Conservation (phyloP, 1,140 invertebrate species). For the Solenopsis invicta region DNA sequence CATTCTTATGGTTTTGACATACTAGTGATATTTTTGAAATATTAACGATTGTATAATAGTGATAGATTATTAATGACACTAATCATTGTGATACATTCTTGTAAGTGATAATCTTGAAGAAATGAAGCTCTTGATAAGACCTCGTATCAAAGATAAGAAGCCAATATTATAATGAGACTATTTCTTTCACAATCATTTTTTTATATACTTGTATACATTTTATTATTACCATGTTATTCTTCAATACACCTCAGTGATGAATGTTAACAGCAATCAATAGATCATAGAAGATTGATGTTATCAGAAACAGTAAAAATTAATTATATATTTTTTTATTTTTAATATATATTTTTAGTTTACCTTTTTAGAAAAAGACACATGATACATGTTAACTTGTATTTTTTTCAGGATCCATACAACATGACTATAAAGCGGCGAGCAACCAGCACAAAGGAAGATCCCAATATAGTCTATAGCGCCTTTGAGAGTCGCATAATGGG, state of each 20-base stretch:
- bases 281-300: too few relatives aligned
- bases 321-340: too few relatives aligned
- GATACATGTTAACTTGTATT: background rate
- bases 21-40: background rate
- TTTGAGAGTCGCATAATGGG: conserved; percentile 96
- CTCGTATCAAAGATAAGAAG: conserved; percentile 29
- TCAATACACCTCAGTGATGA: background rate
- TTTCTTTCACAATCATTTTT: background rate
- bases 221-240: background rate
- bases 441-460: conserved; percentile 93
- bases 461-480: conserved; percentile 96
- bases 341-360: too few relatives aligned
- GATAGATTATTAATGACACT: background rate
- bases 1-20: background rate
- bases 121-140: background rate
- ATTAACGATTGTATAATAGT: background rate
- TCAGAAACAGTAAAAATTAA: too few relatives aligned
- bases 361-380: background rate
- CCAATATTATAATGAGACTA: background rate
- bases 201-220: background rate
- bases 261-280: background rate
- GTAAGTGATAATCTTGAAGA: background rate
- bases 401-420: conserved; percentile 94
- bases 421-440: conserved; percentile 93
- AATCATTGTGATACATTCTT: background rate